Base-by-base conservation (phyloP, 2,113 vertebrate species). In the Atlantisia rogersi region DNA sequence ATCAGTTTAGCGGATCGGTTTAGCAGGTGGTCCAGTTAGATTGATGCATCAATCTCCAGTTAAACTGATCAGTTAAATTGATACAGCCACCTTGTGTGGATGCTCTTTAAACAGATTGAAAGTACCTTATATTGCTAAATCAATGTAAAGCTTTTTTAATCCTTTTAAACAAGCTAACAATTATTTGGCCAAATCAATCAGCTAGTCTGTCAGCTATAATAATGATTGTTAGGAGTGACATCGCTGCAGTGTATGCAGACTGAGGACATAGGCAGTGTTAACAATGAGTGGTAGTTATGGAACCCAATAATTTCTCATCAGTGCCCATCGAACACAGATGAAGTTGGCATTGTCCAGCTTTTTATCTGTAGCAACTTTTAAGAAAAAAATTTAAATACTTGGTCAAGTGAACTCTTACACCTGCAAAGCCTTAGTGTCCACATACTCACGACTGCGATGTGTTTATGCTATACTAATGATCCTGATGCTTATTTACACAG, bases 91-190 rank as follows among this genome's bases (percentile, higher is more conserved):
- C 83, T 91, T 82, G 50, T 76, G 62, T 14, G n/a, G 58, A 63
- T 70, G 88, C 67, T 92, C 70, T 85, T 94, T 89, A 94, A 92
- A 91, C 65, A 90, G 83, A 89, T 96, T 94, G 81, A 89, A 94
- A 93, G 69, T 83, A 81, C 85, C 68, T 86, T 81, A 9, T 58
- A 92, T 94, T 91, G 74, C 55, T 94, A 94, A 95, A 97, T 97
- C 91, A 92, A 92, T 96, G 55, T 86, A 91, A 89, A 87, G 92
- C 88, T 91, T 92, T 96, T 97, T 89, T 76, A 91, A 96, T 95
- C 80, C 52, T 92, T 88, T 94, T 93, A 88, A 96, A 94, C 86
- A 96, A 93, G 92, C 80, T 95, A 92, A 84, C 55, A 74, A 40
- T 84, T 77, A 92, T 91, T 95, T 87, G 79, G n/a, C 59, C 32